Percentiles rank a stretch among this genome's conserved stretches.
Evolutionary conservation across 2,888 invertebrate species (phyloP).

Genomic region (Campoplex nolae): DNA sequence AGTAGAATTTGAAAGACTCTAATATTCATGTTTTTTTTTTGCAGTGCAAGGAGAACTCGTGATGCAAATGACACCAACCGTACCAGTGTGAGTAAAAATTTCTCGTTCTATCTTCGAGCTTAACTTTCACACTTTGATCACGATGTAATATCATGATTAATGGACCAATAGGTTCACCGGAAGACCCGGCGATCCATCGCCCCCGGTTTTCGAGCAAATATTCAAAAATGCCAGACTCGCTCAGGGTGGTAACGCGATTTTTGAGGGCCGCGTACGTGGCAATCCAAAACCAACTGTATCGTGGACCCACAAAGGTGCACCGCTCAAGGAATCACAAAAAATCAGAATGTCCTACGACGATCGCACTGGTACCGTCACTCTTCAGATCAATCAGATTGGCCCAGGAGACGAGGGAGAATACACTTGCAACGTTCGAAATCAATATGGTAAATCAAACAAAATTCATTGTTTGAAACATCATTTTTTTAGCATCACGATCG

Average conservation of each 20-base stretch:
- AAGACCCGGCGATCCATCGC: slow-evolving; percentile 92
- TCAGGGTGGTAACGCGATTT: slow-evolving; percentile 96
- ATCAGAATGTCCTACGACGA: slow-evolving; percentile 96
- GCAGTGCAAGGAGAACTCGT: slow-evolving; percentile 89
- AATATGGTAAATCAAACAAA: slow-evolving; percentile 88
- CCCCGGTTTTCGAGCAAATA: slow-evolving; percentile 98
- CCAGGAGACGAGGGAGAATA: slow-evolving; percentile 99
- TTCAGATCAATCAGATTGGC: slow-evolving; percentile 97
- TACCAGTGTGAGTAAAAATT: slow-evolving; percentile 81
- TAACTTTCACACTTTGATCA: slow-evolving; percentile 20
- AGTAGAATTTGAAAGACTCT: slow-evolving; percentile 30
- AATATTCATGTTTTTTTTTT: slow-evolving; percentile 83
- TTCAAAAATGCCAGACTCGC: slow-evolving; percentile 97
- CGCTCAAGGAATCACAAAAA: slow-evolving; percentile 93
- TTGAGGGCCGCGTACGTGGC: slow-evolving; percentile 96
- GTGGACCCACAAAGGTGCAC: slow-evolving; percentile 95
- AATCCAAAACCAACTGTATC: slow-evolving; percentile 96
- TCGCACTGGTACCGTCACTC: slow-evolving; percentile 94
- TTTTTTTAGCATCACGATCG: no score
- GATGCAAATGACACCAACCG: slow-evolving; percentile 85
- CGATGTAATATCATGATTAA: slow-evolving; percentile 31
- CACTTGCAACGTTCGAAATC: slow-evolving; percentile 97
- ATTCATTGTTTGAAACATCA: background rate
- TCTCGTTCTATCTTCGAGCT: background rate
- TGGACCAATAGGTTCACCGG: slow-evolving; percentile 79